Evolutionary conservation across 2,888 invertebrate genomes (phyloP), one percentile per base, ranked within the genome.

Genomic region (Cepaea hortensis): DNA sequence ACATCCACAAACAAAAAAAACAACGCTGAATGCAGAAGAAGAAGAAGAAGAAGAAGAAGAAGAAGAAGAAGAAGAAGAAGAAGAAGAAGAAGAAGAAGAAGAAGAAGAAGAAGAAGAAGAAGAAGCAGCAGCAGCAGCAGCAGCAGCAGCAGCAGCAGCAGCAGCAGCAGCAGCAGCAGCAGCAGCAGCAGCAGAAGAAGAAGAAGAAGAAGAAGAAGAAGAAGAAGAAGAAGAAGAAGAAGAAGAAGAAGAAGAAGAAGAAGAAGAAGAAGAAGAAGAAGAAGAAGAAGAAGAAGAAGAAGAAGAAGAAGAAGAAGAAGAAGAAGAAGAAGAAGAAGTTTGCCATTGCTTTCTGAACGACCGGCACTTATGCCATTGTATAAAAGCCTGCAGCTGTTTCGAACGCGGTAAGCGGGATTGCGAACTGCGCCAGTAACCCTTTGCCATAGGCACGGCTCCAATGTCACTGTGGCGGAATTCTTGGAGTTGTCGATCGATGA

Each of bases 301-400:
- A 72, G 72, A 72, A 72, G 72, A 72, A 72, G 72, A 72, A 72
- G 72, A 72, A 72, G 72, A 72, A 72, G 11, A 77, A 77, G 77
- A 77, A 77, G 77, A 46, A 55, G 55, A 55, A 55, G 11, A 55
- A 55, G 55, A 55, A 55, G 55, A 55, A 55, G 2, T 35, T 35
- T 35, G 35, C 35, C 35, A 35, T 1, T 35, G 35, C 35, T 35
- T 35, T 35, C 35, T 35, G 35, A 35, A 35, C 35, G 35, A 35
- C 35, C 35, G 35, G 35, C 35, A 35, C 35, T 35, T 1, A 35
- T 35, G 35, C 35, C 35, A 35, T 35, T 35, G 1, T 35, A 35
- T 35, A 35, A 35, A 35, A 35, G 35, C 35, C 35, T 35, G 35
- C 35, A 35, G 35, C 35, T 35, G 35, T 35, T 35, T 35, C 35